Evolutionary conservation across 2,888 invertebrate genomes (phyloP).

Genomic region (Scaeva pyrastri): DNA sequence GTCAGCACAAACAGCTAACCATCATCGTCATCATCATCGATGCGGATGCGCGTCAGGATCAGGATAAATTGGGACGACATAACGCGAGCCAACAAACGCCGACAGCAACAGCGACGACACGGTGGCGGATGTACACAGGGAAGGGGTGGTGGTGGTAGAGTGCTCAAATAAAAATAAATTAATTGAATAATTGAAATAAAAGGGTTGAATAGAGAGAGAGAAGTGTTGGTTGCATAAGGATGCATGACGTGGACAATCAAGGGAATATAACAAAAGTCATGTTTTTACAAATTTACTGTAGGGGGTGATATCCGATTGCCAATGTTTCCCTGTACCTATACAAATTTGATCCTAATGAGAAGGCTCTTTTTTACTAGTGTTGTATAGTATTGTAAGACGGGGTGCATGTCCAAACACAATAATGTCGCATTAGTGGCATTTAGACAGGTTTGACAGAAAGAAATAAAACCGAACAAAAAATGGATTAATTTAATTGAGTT

Average conservation of each 20-base stretch:
- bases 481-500: constrained; percentile 72
- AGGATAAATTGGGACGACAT: constrained; percentile 51
- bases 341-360: constrained; percentile 59
- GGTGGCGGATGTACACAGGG: constrained; percentile 8
- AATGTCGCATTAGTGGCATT: constrained; percentile 57
- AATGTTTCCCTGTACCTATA: constrained; percentile 25
- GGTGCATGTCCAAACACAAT: constrained; percentile 42
- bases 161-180: constrained; percentile 63
- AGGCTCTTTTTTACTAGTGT: neutral
- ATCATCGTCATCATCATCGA: constrained; percentile 13
- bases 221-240: neutral
- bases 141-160: constrained; percentile 27
- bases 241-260: constrained; percentile 14
- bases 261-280: constrained; percentile 31
- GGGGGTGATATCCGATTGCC: neutral
- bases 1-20: constrained; percentile 68
- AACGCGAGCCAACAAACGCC: neutral
- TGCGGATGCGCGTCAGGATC: constrained; percentile 70
- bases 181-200: constrained; percentile 73
- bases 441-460: constrained; percentile 28
- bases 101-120: too few relatives aligned
- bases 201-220: constrained; percentile 56
- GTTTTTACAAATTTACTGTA: neutral
- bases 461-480: neutral
- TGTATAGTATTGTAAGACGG: neutral